Base-by-base conservation (phyloP, 1,140 invertebrate species). In the Rhopalosiphum maidis region DNA sequence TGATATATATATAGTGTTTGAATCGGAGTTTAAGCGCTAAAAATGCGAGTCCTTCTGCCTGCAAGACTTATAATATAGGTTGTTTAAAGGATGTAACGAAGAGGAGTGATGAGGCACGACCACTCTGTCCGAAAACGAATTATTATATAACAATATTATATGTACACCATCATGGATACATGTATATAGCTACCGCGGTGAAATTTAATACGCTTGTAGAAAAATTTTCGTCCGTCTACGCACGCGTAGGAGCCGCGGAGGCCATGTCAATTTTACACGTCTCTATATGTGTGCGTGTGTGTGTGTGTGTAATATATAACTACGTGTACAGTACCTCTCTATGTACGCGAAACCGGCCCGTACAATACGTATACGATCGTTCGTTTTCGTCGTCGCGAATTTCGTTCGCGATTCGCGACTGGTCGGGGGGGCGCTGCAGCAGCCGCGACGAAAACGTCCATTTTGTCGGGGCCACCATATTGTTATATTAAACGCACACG, bases 391-490 rank as follows among this genome's bases (percentile, higher is more conserved):
- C 60, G n/a, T 3, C 15, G 60, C 60, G n/a, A 77, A 77, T n/a
- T 77, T 77, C 30, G 30, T 60, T n/a, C 60, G 60, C 60, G 30
- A 77, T 18, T 77, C 82, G 35, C 82, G 85, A 86, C 85, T 86
- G 41, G 85, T 86, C 46, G 41, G 82, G n/a, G n/a, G 23, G 37
- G 22, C 9, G 37, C 41, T 18, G 48, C 48, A 51, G 48, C 48
- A 11, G 23, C 25, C 43, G 85, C 41, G 41, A 4, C 43, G 85
- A 86, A 86, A 86, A 43, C 46, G 87, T 88, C 46, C 87, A 88
- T 88, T 88, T 88, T 88, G 85, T 88, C 87, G 30, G 48, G 48
- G 41, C 46, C 30, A n/a, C 87, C 87, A 51, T 86, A 46, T 46
- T 86, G 43, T 86, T 86, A 86, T 46, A 86, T 86, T 46, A 86